Conservation (phyloP, 1,140 invertebrate genomes). For the Eupeodes corollae region DNA sequence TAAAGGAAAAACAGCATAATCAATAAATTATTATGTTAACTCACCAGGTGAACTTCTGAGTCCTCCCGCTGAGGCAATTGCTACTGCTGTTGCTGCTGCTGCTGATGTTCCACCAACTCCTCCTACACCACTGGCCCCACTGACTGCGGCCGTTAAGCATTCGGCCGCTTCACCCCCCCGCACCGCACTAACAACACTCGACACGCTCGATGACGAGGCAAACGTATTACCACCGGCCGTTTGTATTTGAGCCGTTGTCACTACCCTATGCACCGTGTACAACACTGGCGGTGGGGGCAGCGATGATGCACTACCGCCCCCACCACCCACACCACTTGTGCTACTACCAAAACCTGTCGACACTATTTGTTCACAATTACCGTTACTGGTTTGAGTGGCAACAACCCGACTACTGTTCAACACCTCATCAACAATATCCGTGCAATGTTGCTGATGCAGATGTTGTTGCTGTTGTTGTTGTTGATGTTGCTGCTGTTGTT, state of each 20-base stretch:
- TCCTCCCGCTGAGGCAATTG: slow-evolving; percentile 6
- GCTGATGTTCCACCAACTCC: not conserved
- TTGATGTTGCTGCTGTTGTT: not conserved
- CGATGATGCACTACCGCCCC: slow-evolving; percentile 10
- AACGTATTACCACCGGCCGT: slow-evolving; percentile 31
- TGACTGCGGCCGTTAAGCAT: slow-evolving; percentile 13
- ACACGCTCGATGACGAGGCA: slow-evolving; percentile 34
- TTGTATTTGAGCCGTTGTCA: slow-evolving; percentile 35
- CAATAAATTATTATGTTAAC: not conserved
- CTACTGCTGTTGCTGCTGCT: slow-evolving; percentile 18
- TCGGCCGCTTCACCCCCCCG: slow-evolving; percentile 21
- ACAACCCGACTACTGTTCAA: slow-evolving; percentile 20
- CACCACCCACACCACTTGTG: not conserved
- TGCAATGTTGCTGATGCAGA: slow-evolving; percentile 15
- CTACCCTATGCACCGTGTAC: slow-evolving; percentile 35
- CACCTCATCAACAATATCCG: slow-evolving; percentile 11
- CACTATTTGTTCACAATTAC: slow-evolving; percentile 18
- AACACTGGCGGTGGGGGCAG: slow-evolving; percentile 28
- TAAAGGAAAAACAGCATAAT: too few species aligned
- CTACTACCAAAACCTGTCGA: slow-evolving; percentile 3
- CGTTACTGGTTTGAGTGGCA: slow-evolving; percentile 22
- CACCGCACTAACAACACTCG: slow-evolving; percentile 29
- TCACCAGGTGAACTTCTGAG: slow-evolving; percentile 20
- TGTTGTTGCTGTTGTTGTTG: slow-evolving; percentile 13
- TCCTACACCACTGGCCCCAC: not conserved